Percentiles rank a stretch among this genome's conserved stretches.
Evolutionary conservation across 2,888 invertebrate species (phyloP).

Genomic region (Deilephila porcellus): DNA sequence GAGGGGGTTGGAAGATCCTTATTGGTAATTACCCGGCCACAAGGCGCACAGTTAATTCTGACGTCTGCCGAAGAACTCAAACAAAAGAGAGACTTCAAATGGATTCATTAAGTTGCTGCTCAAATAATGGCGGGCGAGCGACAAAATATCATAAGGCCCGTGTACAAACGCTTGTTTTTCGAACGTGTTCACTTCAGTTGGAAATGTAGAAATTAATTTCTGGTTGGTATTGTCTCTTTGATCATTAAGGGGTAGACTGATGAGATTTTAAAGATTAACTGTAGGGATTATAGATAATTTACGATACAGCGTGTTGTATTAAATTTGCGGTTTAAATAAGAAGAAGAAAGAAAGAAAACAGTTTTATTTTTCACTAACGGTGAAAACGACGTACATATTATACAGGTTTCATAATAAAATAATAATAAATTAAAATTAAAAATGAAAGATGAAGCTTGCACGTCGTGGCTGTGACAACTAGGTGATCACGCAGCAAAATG

Average conservation of each 20-base stretch:
- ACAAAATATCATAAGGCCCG: slow-evolving; percentile 29
- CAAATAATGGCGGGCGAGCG: slow-evolving; percentile 57
- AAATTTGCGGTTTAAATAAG: no score
- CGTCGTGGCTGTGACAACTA: no score
- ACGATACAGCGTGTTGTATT: no score
- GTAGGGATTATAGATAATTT: background rate
- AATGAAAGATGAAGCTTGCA: no score
- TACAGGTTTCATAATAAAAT: no score
- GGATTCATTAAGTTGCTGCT: slow-evolving; percentile 69
- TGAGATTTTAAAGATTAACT: background rate
- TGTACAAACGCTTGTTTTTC: slow-evolving; percentile 24
- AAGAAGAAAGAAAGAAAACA: no score
- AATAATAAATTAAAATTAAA: no score
- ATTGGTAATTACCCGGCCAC: slow-evolving; percentile 63
- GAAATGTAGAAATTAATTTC: slow-evolving; percentile 17
- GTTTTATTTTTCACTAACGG: no score
- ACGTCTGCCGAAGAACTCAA: slow-evolving; percentile 67
- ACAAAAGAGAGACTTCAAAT: slow-evolving; percentile 70
- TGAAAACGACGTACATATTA: no score
- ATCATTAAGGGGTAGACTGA: slow-evolving; percentile 2
- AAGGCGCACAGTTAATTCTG: slow-evolving; percentile 55
- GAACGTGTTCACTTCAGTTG: slow-evolving; percentile 32
- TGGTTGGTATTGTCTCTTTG: slow-evolving; percentile 10
- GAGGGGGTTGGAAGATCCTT: slow-evolving; percentile 43
- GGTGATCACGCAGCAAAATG: no score